A percentile compares a stretch with the other conserved stretches of the same genome.
Evolutionary conservation across 2,888 invertebrate species (phyloP).

Genomic region (Parnassius orleans): DNA sequence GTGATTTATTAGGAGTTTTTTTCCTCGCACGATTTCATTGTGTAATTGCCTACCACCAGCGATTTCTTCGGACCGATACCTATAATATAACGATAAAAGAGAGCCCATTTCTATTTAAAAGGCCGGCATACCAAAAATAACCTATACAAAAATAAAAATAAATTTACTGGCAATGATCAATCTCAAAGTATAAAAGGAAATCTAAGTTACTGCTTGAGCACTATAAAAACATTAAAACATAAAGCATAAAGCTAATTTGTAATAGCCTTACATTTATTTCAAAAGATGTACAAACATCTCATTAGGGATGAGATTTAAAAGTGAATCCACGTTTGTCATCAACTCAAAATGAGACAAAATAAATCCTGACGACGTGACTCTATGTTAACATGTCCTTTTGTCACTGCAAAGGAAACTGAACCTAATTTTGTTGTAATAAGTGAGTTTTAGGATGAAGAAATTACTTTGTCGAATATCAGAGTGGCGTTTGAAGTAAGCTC

Average conservation of each 20-base stretch:
- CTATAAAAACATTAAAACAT: not conserved
- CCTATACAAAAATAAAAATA: no score
- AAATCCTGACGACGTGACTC: slow-evolving; percentile 33
- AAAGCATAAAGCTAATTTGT: slow-evolving; percentile 1
- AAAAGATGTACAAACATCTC: slow-evolving; percentile 26
- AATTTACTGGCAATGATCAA: no score
- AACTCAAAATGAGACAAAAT: slow-evolving; percentile 56
- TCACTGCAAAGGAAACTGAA: slow-evolving; percentile 34
- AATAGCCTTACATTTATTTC: slow-evolving; percentile 17
- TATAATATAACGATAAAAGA: no score
- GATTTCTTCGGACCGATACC: no score
- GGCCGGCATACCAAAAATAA: no score
- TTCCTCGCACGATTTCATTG: no score
- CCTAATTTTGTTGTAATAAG: slow-evolving; percentile 38
- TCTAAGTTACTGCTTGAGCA: no score
- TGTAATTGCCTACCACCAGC: no score
- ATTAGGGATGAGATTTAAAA: slow-evolving; percentile 30
- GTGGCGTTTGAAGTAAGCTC: slow-evolving; percentile 63
- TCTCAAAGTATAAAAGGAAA: no score
- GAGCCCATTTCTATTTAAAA: no score
- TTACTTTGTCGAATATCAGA: slow-evolving; percentile 50
- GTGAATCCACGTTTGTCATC: slow-evolving; percentile 58
- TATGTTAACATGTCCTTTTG: slow-evolving; percentile 26
- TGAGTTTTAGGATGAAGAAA: slow-evolving; percentile 38
- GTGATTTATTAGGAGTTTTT: no score